These are phyloP conservation scores for Eucriotettix oculatus DNA, from an alignment of 2,888 invertebrate species.

Conservation along the genomic window DNA sequence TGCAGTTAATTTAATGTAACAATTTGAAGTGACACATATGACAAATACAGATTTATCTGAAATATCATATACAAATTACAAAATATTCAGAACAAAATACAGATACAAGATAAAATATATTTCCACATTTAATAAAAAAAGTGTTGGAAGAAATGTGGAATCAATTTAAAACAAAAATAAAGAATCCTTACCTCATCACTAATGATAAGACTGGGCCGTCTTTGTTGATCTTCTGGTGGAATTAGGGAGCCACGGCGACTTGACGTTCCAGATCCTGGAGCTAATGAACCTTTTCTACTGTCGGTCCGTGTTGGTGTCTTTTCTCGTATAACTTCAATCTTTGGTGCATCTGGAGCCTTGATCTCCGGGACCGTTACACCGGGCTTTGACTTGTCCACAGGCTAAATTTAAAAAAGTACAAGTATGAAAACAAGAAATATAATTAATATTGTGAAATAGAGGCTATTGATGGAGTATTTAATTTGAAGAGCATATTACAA, in stretches of 20 bases:
- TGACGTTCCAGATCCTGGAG: slow-evolving; percentile 41
- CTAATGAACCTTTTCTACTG: slow-evolving; percentile 57
- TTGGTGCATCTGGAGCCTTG: slow-evolving; percentile 56
- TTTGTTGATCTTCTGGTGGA: slow-evolving; percentile 67
- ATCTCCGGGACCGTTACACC: slow-evolving; percentile 18
- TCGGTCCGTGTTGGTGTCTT: slow-evolving; percentile 39
- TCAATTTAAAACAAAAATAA: too few species aligned
- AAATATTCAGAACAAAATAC: not conserved
- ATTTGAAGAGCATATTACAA: too few species aligned
- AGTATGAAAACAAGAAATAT: not conserved
- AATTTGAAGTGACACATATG: too few species aligned
- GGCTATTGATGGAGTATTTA: too few species aligned
- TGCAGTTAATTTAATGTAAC: too few species aligned
- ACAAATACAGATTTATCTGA: too few species aligned
- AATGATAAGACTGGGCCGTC: slow-evolving; percentile 79
- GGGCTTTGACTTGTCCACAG: slow-evolving; percentile 3
- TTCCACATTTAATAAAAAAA: not conserved
- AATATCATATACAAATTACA: not conserved
- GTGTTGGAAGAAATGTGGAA: not conserved
- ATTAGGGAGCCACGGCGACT: slow-evolving; percentile 73
- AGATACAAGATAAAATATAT: not conserved
- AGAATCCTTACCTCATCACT: slow-evolving; percentile 68
- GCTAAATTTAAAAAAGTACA: not conserved
- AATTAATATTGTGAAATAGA: too few species aligned
- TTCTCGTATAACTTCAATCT: slow-evolving; percentile 75